These are phyloP conservation scores for Ichneumoninae sp. DNA, from an alignment of 2,888 invertebrate genomes.

Conservation along the genomic window DNA sequence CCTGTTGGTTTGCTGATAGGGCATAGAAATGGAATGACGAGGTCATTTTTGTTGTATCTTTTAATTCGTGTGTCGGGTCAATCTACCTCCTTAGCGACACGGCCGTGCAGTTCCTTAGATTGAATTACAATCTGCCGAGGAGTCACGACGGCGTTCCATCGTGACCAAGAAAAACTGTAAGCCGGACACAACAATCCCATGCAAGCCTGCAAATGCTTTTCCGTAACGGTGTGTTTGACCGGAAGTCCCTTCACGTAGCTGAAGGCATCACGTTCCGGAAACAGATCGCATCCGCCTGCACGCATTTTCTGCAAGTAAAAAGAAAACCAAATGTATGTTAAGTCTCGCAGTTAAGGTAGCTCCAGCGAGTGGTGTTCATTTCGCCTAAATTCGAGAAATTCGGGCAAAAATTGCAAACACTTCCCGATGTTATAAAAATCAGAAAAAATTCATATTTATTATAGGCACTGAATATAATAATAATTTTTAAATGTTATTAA, in stretches of 20 bases:
- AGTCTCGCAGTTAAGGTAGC: background rate
- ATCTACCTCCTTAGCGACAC: constrained; percentile 85
- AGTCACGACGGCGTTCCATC: constrained; percentile 88
- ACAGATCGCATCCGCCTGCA: constrained; percentile 91
- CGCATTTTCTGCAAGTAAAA: constrained; percentile 82
- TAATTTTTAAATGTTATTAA: too few species aligned
- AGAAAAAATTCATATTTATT: too few species aligned
- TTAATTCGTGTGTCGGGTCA: background rate
- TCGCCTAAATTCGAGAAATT: too few species aligned
- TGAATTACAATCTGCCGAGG: constrained; percentile 87
- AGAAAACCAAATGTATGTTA: background rate
- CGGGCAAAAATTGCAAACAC: too few species aligned
- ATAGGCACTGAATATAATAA: too few species aligned
- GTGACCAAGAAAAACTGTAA: constrained; percentile 93
- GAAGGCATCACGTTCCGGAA: constrained; percentile 92
- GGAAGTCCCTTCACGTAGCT: constrained; percentile 88
- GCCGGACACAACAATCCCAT: constrained; percentile 90
- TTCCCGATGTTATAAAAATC: too few species aligned
- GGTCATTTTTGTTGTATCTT: background rate
- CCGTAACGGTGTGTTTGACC: constrained; percentile 88
- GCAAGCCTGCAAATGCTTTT: constrained; percentile 91
- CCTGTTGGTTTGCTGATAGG: constrained; percentile 81
- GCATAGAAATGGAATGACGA: constrained; percentile 19
- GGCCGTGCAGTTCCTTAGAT: constrained; percentile 87
- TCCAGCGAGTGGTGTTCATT: too few species aligned